Evolutionary conservation across 2,113 vertebrate genomes (phyloP).

Genomic region (Amia ocellicauda): DNA sequence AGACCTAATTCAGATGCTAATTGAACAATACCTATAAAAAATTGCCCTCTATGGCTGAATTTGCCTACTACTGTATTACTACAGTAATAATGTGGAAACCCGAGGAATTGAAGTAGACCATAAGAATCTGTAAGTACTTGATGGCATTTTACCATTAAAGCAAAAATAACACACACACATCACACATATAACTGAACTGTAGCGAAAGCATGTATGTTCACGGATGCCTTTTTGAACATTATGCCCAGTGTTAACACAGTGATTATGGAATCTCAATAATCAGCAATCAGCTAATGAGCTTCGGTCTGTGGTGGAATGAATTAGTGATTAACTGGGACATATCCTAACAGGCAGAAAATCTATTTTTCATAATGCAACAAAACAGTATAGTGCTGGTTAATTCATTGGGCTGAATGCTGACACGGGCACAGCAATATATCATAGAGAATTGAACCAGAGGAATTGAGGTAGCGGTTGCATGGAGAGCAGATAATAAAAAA

Average conservation of each 20-base stretch:
- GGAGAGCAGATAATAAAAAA: too few relatives aligned
- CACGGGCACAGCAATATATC: constrained; percentile 31
- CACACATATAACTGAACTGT: background rate
- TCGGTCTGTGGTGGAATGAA: constrained; percentile 25
- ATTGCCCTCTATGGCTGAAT: too few relatives aligned
- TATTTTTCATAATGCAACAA: constrained; percentile 6
- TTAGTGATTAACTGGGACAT: constrained; percentile 62
- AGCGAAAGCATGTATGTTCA: constrained; percentile 14
- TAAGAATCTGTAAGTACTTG: background rate
- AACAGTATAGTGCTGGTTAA: constrained; percentile 23
- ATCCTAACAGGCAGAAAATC: constrained; percentile 43
- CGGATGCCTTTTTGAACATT: constrained; percentile 7
- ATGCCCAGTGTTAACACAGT: constrained; percentile 28
- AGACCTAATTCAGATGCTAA: too few relatives aligned
- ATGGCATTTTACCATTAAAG: background rate
- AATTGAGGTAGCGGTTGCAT: too few relatives aligned
- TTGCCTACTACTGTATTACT: background rate
- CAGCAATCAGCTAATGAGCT: constrained; percentile 48
- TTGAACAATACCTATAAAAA: too few relatives aligned
- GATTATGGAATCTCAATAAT: constrained; percentile 34
- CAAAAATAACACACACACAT: background rate
- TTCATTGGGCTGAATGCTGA: constrained; percentile 22
- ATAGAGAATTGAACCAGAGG: constrained; percentile 21
- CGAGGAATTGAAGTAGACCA: background rate
- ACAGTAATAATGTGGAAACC: background rate